phyloP scores from a whole-genome alignment of 1,140 invertebrate genomes.

The Dendroctonus valens region DNA sequence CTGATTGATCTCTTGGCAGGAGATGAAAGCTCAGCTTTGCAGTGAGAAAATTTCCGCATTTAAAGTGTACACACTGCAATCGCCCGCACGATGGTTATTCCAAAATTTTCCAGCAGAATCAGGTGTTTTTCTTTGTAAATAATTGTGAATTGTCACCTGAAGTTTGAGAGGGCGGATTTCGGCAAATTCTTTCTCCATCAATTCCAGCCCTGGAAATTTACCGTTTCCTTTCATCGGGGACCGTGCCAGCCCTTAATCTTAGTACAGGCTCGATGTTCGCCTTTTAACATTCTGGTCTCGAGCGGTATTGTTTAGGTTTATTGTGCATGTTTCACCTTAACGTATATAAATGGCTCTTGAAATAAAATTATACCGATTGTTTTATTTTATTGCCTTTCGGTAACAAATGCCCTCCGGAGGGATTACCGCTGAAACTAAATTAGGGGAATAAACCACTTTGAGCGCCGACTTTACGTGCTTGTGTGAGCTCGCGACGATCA shows the following conservation, averaged over 20 bases:
- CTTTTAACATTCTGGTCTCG: slow-evolving; percentile 34
- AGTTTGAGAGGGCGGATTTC: too few species aligned
- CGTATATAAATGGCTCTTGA: slow-evolving; percentile 32
- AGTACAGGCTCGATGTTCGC: slow-evolving; percentile 10
- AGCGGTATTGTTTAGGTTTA: slow-evolving; percentile 34
- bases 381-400: slow-evolving; percentile 34
- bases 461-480: too few species aligned
- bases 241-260: slow-evolving; percentile 17
- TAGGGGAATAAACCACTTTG: slow-evolving; percentile 6
- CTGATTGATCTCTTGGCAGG: too few species aligned
- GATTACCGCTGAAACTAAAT: slow-evolving; percentile 18
- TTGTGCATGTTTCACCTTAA: slow-evolving; percentile 37
- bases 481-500: too few species aligned
- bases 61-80: too few species aligned
- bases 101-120: too few species aligned
- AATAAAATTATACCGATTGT: slow-evolving; percentile 37
- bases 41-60: too few species aligned
- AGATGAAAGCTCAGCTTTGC: too few species aligned
- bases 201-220: neutral
- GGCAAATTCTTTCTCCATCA: neutral
- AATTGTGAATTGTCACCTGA: too few species aligned
- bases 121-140: too few species aligned
- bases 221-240: too few species aligned
- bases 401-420: slow-evolving; percentile 21
- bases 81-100: too few species aligned